Evolutionary conservation across 1,140 invertebrate genomes (phyloP), one percentile per base, ranked within the genome.

Genomic region (Diachasmimorpha longicaudata): DNA sequence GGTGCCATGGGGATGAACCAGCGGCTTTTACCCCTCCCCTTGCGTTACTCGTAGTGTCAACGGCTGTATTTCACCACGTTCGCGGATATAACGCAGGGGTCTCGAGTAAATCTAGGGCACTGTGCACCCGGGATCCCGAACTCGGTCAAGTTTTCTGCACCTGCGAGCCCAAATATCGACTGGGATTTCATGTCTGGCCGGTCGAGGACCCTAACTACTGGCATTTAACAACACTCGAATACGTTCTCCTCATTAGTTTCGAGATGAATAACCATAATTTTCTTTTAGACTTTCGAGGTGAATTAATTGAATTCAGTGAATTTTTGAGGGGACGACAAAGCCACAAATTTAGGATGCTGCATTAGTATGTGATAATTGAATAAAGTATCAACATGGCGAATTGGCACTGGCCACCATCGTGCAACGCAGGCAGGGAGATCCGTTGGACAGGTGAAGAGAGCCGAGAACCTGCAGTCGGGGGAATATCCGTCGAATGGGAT

Each of bases 111-210:
- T 52, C 48, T 52, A 72, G 42, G 68, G 69, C 19, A 36, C 44
- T 16, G 37, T 84, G 83, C 80, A 79, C 80, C 79, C 78, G 75
- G 70, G 72, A 37, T 80, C 74, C 76, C 58, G 81, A 86, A 85
- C 81, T 85, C 85, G 85, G 85, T 85, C 85, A 86, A 85, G 81
- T 85, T 84, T 83, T 86, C 82, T 82, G 83, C 84, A 85, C 82
- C 82, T 83, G 84, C 83, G 84, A 81, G 80, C 78, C 66, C 75
- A 77, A 75, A 37, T 31, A 63, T 63, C 58, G 58, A 63, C 58
- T 63, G 21, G 19, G 58, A 63, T 63, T 63, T 63, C 58, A 31
- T 63, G 58, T 31, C 58, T 63, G 58, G 11, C 58, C 58, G 58
- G 58, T 14, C 58, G 58, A 63, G 58, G 58, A 63, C 58, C 58